Percentiles rank a stretch among this genome's conserved stretches.
Conservation (phyloP, 2,797 vertebrate genomes). For the Pseudocheirus occidentalis region DNA sequence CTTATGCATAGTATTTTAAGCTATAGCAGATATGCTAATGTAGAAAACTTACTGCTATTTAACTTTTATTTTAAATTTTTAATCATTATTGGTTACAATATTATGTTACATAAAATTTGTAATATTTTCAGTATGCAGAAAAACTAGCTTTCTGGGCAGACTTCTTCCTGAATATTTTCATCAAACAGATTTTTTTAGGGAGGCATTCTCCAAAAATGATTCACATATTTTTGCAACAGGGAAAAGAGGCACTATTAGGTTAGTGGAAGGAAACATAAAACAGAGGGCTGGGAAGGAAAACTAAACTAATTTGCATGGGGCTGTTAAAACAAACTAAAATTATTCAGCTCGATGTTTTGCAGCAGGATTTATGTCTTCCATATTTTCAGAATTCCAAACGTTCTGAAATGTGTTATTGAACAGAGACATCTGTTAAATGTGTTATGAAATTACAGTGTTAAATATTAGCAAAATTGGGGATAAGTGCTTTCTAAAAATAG, state of each 20-base stretch:
- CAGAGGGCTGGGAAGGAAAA: conserved; percentile 21
- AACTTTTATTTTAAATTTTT: conserved; percentile 25
- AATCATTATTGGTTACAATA: not conserved
- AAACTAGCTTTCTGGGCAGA: not conserved
- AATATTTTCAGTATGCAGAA: conserved; percentile 31
- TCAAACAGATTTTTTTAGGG: conserved; percentile 52
- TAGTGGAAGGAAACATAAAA: conserved; percentile 50
- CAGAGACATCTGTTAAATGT: conserved; percentile 6
- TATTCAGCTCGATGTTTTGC: conserved; percentile 38
- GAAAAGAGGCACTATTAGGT: conserved; percentile 33
- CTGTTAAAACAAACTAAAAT: conserved; percentile 50
- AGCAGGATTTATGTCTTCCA: conserved; percentile 5
- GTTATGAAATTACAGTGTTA: conserved; percentile 50
- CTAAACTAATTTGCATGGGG: conserved; percentile 30
- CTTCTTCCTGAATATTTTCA: conserved; percentile 54
- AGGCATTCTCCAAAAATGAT: conserved; percentile 44
- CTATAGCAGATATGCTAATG: not conserved
- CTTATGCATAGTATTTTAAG: conserved; percentile 42
- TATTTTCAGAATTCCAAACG: conserved; percentile 7
- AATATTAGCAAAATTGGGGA: not conserved
- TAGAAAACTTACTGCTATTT: conserved; percentile 35
- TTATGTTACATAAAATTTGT: conserved; percentile 11
- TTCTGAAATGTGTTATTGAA: conserved; percentile 46
- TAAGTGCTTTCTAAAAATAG: conserved; percentile 38
- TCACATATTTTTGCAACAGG: conserved; percentile 56